A percentile compares a stretch with the other conserved stretches of the same genome.
phyloP scores from a whole-genome alignment of 1,140 invertebrate species.

The Zaprionus vittiger region DNA sequence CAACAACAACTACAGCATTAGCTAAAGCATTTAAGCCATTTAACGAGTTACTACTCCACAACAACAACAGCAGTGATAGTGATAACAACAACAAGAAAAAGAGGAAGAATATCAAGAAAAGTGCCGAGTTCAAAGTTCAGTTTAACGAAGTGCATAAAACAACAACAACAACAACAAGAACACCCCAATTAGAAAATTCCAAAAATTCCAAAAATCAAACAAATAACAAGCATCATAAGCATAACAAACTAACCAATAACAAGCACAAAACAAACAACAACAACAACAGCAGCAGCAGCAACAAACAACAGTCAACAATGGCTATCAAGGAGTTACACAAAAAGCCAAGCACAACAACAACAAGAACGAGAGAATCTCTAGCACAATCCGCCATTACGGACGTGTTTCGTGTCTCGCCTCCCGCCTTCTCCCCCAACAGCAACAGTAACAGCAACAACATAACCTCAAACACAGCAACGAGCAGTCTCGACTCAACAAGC shows the following conservation, averaged over 20 bases:
- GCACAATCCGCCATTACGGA: conserved; percentile 46
- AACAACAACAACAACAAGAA: conserved; percentile 79
- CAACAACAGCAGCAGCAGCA: conserved; percentile 46
- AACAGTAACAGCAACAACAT: background rate
- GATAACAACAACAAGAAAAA: conserved; percentile 55
- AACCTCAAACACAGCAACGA: background rate
- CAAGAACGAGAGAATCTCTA: conserved; percentile 46
- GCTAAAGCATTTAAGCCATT: conserved; percentile 74
- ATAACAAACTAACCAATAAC: conserved; percentile 72
- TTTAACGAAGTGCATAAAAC: conserved; percentile 79
- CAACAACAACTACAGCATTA: conserved; percentile 58
- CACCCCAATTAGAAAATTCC: conserved; percentile 83
- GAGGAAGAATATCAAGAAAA: conserved; percentile 57
- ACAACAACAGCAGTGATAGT: conserved; percentile 49
- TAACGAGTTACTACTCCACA: conserved; percentile 53
- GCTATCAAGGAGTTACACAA: conserved; percentile 56
- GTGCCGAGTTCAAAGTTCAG: conserved; percentile 59
- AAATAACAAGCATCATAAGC: conserved; percentile 60
- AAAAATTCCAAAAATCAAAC: conserved; percentile 62
- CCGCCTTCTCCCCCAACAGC: conserved; percentile 3
- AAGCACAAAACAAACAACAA: conserved; percentile 29
- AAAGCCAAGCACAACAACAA: conserved; percentile 34
- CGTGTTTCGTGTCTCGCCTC: conserved; percentile 38
- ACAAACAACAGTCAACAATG: conserved; percentile 44
- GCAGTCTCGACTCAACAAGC: background rate